Evolutionary conservation across 92 coral and sea anemone species (phyloP).

Genomic region (Plumapathes pennacea): DNA sequence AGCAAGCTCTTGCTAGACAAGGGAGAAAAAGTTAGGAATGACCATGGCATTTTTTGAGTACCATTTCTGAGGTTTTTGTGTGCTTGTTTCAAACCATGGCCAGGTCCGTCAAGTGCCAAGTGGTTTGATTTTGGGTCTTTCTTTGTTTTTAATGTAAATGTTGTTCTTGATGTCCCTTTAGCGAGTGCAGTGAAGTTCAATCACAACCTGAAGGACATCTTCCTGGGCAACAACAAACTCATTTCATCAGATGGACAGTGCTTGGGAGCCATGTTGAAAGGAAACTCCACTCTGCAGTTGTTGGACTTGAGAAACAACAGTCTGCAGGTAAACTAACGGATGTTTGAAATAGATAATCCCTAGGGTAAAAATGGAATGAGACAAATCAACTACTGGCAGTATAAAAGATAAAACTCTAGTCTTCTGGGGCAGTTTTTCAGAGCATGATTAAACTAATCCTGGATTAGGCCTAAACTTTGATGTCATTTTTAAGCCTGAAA

Average conservation of each 20-base stretch:
- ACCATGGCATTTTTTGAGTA: no score
- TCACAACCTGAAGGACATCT: conserved; percentile 75
- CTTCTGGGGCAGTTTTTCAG: no score
- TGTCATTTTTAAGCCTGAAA: no score
- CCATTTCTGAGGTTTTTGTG: no score
- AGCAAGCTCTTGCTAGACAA: no score
- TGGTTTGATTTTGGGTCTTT: no score
- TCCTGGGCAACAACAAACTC: conserved; percentile 88
- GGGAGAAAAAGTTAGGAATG: no score
- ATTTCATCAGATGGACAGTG: conserved; percentile 85
- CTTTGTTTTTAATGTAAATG: neutral
- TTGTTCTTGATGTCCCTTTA: conserved; percentile 2
- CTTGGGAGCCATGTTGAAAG: conserved; percentile 84
- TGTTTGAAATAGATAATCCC: no score
- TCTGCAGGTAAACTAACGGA: conserved; percentile 70
- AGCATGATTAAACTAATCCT: no score
- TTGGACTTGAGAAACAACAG: conserved; percentile 88
- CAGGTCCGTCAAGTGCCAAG: no score
- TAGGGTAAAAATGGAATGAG: neutral
- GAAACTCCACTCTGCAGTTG: conserved; percentile 67
- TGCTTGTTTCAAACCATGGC: no score
- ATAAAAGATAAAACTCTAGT: neutral
- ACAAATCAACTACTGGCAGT: neutral
- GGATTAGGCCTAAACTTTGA: no score
- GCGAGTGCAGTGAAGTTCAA: conserved; percentile 93